A percentile compares a stretch with the other conserved stretches of the same genome.
Evolutionary conservation across 2,888 invertebrate genomes (phyloP).

Genomic region (Thysanoteuthis rhombus): DNA sequence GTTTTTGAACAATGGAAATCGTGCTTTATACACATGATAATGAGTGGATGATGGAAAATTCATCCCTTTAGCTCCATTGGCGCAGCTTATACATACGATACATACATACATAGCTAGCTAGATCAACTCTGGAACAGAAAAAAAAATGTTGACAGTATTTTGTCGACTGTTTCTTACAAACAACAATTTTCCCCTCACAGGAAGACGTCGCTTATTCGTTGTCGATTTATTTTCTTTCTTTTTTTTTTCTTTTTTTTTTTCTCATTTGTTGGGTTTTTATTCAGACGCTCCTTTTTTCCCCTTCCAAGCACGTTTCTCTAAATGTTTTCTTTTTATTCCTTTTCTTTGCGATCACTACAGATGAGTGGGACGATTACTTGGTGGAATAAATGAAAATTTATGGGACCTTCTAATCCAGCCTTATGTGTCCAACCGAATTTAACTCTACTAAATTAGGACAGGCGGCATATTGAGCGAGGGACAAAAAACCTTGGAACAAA

Average conservation of each 20-base stretch:
- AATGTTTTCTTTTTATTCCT: neutral
- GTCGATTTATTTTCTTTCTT: neutral
- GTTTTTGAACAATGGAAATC: no score
- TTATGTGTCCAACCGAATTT: neutral
- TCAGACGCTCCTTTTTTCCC: neutral
- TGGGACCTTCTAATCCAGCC: neutral
- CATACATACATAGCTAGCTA: no score
- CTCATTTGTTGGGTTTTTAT: neutral
- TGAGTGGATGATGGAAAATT: no score
- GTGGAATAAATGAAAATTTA: conserved; percentile 12
- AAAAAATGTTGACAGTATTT: no score
- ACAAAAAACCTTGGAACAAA: neutral
- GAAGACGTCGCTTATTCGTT: neutral
- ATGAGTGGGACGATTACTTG: neutral
- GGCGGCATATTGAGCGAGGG: neutral
- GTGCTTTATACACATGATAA: no score
- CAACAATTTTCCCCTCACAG: neutral
- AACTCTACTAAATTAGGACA: neutral
- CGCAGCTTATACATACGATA: no score
- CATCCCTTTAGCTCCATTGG: no score
- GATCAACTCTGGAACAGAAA: no score
- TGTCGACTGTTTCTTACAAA: no score
- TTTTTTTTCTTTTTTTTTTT: neutral
- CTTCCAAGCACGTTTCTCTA: neutral
- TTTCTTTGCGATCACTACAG: neutral